Percentiles rank a stretch among this genome's conserved stretches.
These are phyloP conservation scores for Benthosema pterotum DNA, from an alignment of 2,797 vertebrate genomes.

Conservation along the genomic window DNA sequence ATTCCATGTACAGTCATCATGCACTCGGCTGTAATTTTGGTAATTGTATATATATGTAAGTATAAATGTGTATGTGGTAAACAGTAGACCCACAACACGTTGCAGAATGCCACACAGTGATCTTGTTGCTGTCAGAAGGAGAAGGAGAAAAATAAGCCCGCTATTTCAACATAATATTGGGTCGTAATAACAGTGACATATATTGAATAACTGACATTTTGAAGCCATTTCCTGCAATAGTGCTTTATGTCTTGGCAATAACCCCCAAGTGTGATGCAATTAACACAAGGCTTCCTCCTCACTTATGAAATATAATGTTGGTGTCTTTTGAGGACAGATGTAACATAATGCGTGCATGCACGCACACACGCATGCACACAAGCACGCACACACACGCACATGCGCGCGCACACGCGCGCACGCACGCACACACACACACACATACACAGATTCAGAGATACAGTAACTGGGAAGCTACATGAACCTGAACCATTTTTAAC, in stretches of 20 bases:
- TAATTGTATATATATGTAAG: too few relatives aligned
- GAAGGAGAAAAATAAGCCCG: slow-evolving; percentile 41
- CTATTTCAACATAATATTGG: slow-evolving; percentile 68
- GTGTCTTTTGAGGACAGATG: too few relatives aligned
- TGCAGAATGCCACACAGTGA: neutral
- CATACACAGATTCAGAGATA: too few relatives aligned
- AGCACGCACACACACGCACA: too few relatives aligned
- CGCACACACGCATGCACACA: neutral
- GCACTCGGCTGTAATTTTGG: too few relatives aligned
- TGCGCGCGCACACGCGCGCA: neutral
- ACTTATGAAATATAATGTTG: slow-evolving; percentile 57
- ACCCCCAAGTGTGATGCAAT: slow-evolving; percentile 77
- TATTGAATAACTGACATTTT: slow-evolving; percentile 70
- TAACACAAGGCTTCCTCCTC: slow-evolving; percentile 77
- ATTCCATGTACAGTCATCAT: too few relatives aligned
- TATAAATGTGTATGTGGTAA: too few relatives aligned
- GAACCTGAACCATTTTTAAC: slow-evolving; percentile 51
- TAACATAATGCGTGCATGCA: too few relatives aligned
- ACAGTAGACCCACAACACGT: too few relatives aligned
- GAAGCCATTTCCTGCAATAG: slow-evolving; percentile 78
- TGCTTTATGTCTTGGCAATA: slow-evolving; percentile 76
- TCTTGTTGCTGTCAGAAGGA: slow-evolving; percentile 17
- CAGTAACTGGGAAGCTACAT: slow-evolving; percentile 40
- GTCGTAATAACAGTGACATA: slow-evolving; percentile 50
- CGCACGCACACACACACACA: slow-evolving; percentile 7